Percentiles rank a stretch among this genome's conserved stretches.
These are phyloP conservation scores for Chiroxiphia lanceolata DNA, from an alignment of 2,797 vertebrate genomes.

Conservation along the genomic window DNA sequence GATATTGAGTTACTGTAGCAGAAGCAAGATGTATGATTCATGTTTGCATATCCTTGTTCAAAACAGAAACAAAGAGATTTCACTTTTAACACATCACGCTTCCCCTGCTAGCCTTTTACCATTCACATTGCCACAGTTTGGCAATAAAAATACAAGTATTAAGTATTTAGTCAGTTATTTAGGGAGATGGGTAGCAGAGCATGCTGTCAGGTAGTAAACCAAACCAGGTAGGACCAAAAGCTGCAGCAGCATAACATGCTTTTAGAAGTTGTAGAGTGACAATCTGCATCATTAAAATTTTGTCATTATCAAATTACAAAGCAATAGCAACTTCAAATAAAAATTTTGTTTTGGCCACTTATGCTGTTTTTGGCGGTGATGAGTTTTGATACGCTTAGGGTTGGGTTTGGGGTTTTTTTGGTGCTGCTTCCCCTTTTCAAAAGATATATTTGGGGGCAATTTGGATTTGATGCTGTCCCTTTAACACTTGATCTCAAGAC, in stretches of 20 bases:
- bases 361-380: background rate
- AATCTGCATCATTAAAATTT: background rate
- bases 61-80: conserved; percentile 59
- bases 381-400: background rate
- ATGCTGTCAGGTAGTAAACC: background rate
- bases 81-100: conserved; percentile 16
- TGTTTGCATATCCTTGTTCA: conserved; percentile 64
- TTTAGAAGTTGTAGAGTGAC: background rate
- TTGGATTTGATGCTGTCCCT: background rate
- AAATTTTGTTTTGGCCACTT: background rate
- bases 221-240: background rate
- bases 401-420: accelerated
- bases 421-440: background rate
- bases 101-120: conserved; percentile 30
- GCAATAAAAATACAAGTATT: background rate
- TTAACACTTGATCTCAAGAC: background rate
- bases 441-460: background rate
- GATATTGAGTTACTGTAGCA: conserved; percentile 81
- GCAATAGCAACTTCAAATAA: background rate
- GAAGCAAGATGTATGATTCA: conserved; percentile 74
- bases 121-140: background rate
- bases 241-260: background rate
- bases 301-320: background rate
- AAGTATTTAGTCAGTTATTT: background rate
- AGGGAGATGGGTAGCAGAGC: background rate